phyloP scores from a whole-genome alignment of 2,888 invertebrate genomes.

The Caenorhabditis macrosperma region DNA sequence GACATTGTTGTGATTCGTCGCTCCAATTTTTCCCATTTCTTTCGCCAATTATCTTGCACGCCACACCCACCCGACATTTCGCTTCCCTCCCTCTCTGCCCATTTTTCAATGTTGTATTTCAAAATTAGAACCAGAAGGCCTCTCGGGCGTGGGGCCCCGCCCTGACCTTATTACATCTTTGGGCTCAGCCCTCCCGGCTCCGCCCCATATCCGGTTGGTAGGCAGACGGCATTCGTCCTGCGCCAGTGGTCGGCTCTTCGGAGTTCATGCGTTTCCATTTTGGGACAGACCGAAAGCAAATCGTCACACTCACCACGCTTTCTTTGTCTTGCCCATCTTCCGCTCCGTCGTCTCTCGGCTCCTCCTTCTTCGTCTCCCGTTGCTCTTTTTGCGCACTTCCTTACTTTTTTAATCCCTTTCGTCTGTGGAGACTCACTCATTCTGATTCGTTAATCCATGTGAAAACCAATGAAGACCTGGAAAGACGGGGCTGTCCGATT shows the following conservation, averaged over 20 bases:
- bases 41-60: constrained; percentile 20
- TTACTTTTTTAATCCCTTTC: constrained; percentile 9
- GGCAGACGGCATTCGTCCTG: not conserved
- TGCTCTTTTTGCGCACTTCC: constrained; percentile 2
- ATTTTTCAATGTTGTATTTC: constrained; percentile 22
- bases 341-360: not conserved
- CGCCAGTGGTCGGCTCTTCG: not conserved
- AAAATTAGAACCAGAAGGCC: constrained; percentile 47
- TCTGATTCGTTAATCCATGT: constrained; percentile 23
- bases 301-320: constrained; percentile 1
- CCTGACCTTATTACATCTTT: constrained; percentile 13
- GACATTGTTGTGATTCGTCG: constrained; percentile 54
- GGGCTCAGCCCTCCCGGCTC: constrained; percentile 2
- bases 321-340: not conserved
- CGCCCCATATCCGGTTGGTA: constrained; percentile 22
- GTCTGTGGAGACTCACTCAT: not conserved
- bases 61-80: constrained; percentile 15
- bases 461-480: constrained; percentile 1
- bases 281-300: not conserved
- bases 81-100: constrained; percentile 12
- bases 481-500: not conserved
- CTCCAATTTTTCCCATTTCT: not conserved
- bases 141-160: not conserved
- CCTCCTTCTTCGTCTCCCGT: not conserved
- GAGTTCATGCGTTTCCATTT: constrained; percentile 5